Conservation (phyloP, 2,113 vertebrate genomes). For the Triplophysa siluroides region DNA sequence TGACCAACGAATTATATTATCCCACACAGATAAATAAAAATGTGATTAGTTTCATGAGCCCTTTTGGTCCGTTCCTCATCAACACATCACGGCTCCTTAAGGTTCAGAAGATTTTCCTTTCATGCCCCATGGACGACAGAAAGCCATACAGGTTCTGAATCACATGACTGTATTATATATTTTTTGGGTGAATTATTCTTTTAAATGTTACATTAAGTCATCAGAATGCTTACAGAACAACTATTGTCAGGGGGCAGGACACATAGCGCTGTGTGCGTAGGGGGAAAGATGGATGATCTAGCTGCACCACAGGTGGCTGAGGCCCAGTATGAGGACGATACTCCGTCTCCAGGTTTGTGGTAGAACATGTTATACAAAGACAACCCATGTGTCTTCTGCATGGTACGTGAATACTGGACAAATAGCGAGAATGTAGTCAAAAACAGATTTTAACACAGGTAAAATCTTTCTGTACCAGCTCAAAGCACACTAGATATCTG, state of each 20-base stretch:
- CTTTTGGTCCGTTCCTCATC: too few species aligned
- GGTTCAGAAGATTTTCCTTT: neutral
- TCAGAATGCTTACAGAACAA: slow-evolving; percentile 18
- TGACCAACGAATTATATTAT: neutral
- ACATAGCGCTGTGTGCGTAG: slow-evolving; percentile 5
- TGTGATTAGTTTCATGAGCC: too few species aligned
- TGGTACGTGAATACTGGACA: slow-evolving; percentile 29
- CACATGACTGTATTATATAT: neutral
- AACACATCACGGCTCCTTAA: too few species aligned
- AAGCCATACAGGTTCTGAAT: neutral
- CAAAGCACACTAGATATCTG: slow-evolving; percentile 65
- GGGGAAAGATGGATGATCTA: slow-evolving; percentile 39
- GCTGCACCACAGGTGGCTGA: slow-evolving; percentile 60
- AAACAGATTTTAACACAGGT: slow-evolving; percentile 12
- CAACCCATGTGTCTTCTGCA: slow-evolving; percentile 33
- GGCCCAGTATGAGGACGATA: slow-evolving; percentile 37
- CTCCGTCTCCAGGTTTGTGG: slow-evolving; percentile 33
- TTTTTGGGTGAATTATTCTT: neutral
- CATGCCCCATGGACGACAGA: neutral
- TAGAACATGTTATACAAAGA: slow-evolving; percentile 30
- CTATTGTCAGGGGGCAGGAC: slow-evolving; percentile 7
- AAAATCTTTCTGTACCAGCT: slow-evolving; percentile 31
- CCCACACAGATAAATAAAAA: too few species aligned
- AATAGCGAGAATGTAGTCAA: slow-evolving; percentile 18
- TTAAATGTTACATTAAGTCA: slow-evolving; percentile 35